phyloP scores from a whole-genome alignment of 2,888 invertebrate genomes.

The Cacoxenus indagator region DNA sequence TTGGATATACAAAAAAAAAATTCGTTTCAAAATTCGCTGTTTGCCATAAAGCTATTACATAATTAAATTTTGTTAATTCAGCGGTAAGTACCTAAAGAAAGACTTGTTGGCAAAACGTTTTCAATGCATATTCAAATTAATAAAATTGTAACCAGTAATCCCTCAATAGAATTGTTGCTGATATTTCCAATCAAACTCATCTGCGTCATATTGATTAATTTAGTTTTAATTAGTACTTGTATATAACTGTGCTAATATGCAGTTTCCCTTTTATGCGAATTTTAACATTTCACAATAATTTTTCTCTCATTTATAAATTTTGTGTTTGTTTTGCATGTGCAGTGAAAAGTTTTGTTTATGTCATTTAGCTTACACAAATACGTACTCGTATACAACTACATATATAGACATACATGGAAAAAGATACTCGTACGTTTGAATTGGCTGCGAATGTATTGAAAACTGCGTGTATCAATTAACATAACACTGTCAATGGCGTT shows the following conservation, averaged over 20 bases:
- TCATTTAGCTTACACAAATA: background rate
- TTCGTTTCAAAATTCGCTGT: constrained; percentile 25
- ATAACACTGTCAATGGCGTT: no score
- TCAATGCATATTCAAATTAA: constrained; percentile 2
- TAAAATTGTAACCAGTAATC: background rate
- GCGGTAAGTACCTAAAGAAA: constrained; percentile 41
- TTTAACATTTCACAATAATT: background rate
- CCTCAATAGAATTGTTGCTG: constrained; percentile 58
- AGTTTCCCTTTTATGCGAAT: constrained; percentile 40
- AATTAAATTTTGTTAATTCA: background rate
- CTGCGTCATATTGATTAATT: constrained; percentile 28
- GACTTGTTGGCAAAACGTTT: constrained; percentile 11
- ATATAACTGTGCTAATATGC: constrained; percentile 61
- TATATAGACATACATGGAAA: background rate
- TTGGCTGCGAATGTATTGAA: no score
- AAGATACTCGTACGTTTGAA: background rate
- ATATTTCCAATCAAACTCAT: constrained; percentile 40
- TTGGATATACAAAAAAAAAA: background rate
- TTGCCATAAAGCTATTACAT: constrained; percentile 1
- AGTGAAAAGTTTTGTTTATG: constrained; percentile 38
- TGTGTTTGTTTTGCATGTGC: constrained; percentile 65
- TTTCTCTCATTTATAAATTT: constrained; percentile 37
- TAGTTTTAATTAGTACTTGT: constrained; percentile 25
- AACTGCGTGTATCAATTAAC: no score
- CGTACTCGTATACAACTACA: background rate